Percentiles rank a stretch among this genome's conserved stretches.
Evolutionary conservation across 2,888 invertebrate genomes (phyloP).

Genomic region (Eilema sororculum): DNA sequence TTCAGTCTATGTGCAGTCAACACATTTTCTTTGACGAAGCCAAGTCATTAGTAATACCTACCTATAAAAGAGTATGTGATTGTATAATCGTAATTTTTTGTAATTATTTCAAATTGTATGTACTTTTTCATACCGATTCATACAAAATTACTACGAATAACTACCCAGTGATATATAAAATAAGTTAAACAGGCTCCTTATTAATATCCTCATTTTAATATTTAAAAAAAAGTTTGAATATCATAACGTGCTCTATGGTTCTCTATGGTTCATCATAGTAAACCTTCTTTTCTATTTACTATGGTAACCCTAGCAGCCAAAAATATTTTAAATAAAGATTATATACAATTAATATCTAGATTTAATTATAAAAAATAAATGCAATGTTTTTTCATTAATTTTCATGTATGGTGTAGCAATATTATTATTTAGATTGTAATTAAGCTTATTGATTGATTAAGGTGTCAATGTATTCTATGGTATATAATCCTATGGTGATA

Average conservation of each 20-base stretch:
- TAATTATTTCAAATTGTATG: slow-evolving; percentile 37
- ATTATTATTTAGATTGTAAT: slow-evolving; percentile 54
- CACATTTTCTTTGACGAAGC: slow-evolving; percentile 45
- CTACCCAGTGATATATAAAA: slow-evolving; percentile 29
- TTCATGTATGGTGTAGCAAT: slow-evolving; percentile 51
- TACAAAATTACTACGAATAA: slow-evolving; percentile 18
- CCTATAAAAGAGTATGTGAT: slow-evolving; percentile 44
- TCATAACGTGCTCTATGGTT: slow-evolving; percentile 6
- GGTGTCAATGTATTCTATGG: slow-evolving; percentile 39
- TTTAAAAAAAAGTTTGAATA: slow-evolving; percentile 8
- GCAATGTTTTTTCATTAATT: slow-evolving; percentile 32
- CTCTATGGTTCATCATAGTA: slow-evolving; percentile 18
- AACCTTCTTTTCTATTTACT: slow-evolving; percentile 11
- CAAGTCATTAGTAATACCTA: slow-evolving; percentile 53
- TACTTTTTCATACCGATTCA: slow-evolving; percentile 33
- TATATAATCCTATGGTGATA: slow-evolving; percentile 17
- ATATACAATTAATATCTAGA: slow-evolving; percentile 26
- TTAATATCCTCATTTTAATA: background rate
- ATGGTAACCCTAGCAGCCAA: slow-evolving; percentile 24
- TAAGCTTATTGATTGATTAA: slow-evolving; percentile 46
- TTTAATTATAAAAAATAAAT: slow-evolving; percentile 23
- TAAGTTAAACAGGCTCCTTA: slow-evolving; percentile 25
- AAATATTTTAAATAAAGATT: slow-evolving; percentile 29
- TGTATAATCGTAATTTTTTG: slow-evolving; percentile 45
- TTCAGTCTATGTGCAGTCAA: slow-evolving; percentile 28